phyloP scores from a whole-genome alignment of 1,140 invertebrate genomes.

The Pectinophora gossypiella region DNA sequence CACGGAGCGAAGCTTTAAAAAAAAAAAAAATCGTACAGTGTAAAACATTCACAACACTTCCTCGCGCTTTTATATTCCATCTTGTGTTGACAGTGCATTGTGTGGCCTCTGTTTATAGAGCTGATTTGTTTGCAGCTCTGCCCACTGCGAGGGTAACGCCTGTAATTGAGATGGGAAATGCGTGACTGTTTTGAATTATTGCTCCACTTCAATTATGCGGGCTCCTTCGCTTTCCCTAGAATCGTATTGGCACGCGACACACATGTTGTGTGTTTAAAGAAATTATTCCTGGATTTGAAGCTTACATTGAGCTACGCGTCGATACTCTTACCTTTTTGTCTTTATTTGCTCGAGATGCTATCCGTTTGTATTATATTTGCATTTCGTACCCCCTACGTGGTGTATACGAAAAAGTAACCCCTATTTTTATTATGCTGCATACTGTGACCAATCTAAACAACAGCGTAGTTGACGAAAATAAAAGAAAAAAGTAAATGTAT shows the following conservation, averaged over 20 bases:
- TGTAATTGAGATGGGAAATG: constrained; percentile 46
- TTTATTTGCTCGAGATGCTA: too few relatives aligned
- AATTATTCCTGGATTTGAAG: too few relatives aligned
- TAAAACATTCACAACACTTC: constrained; percentile 27
- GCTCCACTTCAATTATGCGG: neutral
- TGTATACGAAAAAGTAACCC: too few relatives aligned
- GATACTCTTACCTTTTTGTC: too few relatives aligned
- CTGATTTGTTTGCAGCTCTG: constrained; percentile 56
- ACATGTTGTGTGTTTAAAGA: neutral
- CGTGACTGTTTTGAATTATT: constrained; percentile 28
- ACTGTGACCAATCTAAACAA: too few relatives aligned
- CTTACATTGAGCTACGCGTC: too few relatives aligned
- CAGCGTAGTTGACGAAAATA: constrained; percentile 10
- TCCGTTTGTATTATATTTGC: too few relatives aligned
- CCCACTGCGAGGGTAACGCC: constrained; percentile 21
- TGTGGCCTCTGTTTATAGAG: constrained; percentile 48
- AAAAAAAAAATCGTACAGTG: constrained; percentile 22
- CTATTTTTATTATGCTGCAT: too few relatives aligned
- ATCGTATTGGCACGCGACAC: neutral
- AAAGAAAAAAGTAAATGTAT: constrained; percentile 17
- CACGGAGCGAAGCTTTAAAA: too few relatives aligned
- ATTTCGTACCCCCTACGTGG: too few relatives aligned
- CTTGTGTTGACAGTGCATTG: constrained; percentile 57
- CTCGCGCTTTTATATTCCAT: constrained; percentile 49
- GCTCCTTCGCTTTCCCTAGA: neutral